phyloP scores from a whole-genome alignment of 2,113 vertebrate species.

The Ramphastos sulfuratus region DNA sequence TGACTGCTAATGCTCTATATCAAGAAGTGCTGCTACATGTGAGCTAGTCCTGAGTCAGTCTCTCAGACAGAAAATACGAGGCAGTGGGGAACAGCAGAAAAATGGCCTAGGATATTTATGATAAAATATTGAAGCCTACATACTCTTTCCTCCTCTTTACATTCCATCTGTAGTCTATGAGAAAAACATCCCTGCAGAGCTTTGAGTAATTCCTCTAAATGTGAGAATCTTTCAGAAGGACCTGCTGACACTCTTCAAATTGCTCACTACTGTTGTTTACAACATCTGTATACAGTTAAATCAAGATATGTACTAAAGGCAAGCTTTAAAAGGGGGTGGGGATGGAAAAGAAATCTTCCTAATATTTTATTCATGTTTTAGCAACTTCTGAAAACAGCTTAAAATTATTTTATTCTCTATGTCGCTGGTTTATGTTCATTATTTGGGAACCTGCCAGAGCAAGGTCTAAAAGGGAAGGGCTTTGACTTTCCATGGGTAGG shows the following conservation, averaged over 20 bases:
- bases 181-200: background rate
- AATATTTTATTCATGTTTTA: slow-evolving; percentile 5
- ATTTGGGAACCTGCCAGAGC: background rate
- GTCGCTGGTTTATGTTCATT: background rate
- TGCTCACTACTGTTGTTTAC: background rate
- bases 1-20: background rate
- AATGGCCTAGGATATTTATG: background rate
- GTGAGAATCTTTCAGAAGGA: background rate
- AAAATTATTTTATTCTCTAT: background rate
- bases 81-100: background rate
- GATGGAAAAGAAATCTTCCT: background rate
- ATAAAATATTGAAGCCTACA: background rate
- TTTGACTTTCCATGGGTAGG: background rate
- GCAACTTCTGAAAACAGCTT: background rate
- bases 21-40: background rate
- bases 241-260: background rate
- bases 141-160: background rate
- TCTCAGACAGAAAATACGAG: background rate
- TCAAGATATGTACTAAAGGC: background rate
- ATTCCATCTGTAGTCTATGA: background rate
- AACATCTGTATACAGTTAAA: background rate
- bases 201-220: background rate
- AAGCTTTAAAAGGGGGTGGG: background rate
- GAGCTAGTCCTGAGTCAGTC: background rate
- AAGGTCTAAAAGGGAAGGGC: background rate